Evolutionary conservation across 2,888 invertebrate genomes (phyloP).

Genomic region (Drosophila incognita): DNA sequence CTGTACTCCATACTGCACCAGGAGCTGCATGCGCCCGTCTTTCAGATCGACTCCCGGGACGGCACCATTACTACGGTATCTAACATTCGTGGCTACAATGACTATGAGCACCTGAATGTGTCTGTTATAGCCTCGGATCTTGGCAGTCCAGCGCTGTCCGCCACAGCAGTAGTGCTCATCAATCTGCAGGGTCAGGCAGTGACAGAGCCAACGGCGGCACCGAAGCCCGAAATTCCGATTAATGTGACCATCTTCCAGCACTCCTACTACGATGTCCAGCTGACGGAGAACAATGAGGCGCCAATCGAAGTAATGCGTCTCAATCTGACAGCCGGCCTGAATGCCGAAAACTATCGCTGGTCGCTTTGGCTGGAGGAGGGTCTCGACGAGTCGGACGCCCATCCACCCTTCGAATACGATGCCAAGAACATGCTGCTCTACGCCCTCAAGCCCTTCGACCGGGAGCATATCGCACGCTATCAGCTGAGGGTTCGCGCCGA

Average conservation of each 20-base stretch:
- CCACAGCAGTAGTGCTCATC: constrained; percentile 90
- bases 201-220: constrained; percentile 62
- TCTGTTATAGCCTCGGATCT: constrained; percentile 94
- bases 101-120: constrained; percentile 88
- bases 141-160: constrained; percentile 92
- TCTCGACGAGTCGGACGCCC: constrained; percentile 70
- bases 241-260: constrained; percentile 87
- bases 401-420: constrained; percentile 89
- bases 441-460: constrained; percentile 90
- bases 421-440: constrained; percentile 91
- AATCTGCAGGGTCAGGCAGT: constrained; percentile 86
- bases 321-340: constrained; percentile 90
- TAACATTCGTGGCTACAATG: constrained; percentile 85
- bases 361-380: constrained; percentile 88
- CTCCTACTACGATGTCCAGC: constrained; percentile 92
- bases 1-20: constrained; percentile 90
- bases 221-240: constrained; percentile 57
- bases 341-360: constrained; percentile 88
- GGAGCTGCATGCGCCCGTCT: constrained; percentile 87
- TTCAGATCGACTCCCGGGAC: constrained; percentile 94
- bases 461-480: constrained; percentile 89
- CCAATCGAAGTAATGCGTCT: constrained; percentile 91
- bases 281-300: constrained; percentile 92
- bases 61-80: constrained; percentile 92
- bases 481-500: constrained; percentile 86